phyloP scores from a whole-genome alignment of 2,113 vertebrate genomes.

The Microcebus lehilahytsara region DNA sequence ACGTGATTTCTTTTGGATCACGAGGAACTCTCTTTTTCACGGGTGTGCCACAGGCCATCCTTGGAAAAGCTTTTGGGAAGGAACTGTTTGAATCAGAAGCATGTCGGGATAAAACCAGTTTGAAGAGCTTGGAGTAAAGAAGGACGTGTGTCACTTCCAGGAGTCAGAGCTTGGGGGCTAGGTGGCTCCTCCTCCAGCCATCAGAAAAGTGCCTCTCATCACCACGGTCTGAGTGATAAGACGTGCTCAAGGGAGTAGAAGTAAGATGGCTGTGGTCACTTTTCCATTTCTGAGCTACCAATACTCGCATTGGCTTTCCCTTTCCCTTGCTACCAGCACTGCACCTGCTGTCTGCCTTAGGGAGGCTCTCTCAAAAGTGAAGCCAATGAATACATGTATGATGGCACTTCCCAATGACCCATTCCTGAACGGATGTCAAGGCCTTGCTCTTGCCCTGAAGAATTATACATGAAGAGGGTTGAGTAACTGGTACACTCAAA shows the following conservation, averaged over 20 bases:
- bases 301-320: no score
- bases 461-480: neutral
- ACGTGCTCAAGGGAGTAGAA: neutral
- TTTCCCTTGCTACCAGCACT: neutral
- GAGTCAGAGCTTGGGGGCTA: neutral
- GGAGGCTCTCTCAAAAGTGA: neutral
- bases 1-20: neutral
- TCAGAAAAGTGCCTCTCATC: neutral
- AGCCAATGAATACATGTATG: conserved; percentile 12
- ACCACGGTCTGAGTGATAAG: neutral
- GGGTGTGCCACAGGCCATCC: neutral
- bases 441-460: neutral
- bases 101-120: neutral
- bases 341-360: neutral
- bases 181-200: neutral
- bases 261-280: neutral
- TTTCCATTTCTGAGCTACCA: neutral
- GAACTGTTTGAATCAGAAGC: neutral
- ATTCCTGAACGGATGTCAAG: neutral
- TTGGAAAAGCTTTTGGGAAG: conserved; percentile 5
- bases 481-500: neutral
- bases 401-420: neutral
- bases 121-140: neutral
- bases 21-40: neutral
- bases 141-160: neutral